Conservation (phyloP, 2,797 vertebrate species). For the Cynodonichthys magdalenae region DNA sequence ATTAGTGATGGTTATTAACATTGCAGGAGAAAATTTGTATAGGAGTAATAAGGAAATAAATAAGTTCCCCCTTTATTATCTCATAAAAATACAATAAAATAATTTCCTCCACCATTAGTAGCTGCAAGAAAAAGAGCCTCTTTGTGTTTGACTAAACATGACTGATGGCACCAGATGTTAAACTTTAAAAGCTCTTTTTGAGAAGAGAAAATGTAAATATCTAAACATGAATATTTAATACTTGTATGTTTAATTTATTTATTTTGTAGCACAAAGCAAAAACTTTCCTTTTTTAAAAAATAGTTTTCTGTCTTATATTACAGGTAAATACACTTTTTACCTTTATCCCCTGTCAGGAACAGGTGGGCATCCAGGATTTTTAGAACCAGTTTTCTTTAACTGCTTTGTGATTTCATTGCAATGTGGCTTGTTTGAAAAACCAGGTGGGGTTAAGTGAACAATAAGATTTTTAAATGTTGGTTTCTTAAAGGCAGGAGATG, state of each 20-base stretch:
- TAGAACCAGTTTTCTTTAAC: too few relatives aligned
- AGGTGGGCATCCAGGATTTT: too few relatives aligned
- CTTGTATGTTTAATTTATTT: not conserved
- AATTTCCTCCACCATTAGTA: not conserved
- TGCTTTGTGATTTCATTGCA: too few relatives aligned
- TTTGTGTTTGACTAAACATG: too few relatives aligned
- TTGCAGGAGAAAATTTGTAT: not conserved
- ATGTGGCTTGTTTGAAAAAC: too few relatives aligned
- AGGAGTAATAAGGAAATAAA: slow-evolving; percentile 22
- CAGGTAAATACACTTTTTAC: too few relatives aligned
- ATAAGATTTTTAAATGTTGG: too few relatives aligned
- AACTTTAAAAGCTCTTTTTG: not conserved
- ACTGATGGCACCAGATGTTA: too few relatives aligned
- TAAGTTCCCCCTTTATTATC: not conserved
- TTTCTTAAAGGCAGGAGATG: too few relatives aligned
- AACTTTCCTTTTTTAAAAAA: not conserved
- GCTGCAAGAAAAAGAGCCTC: not conserved
- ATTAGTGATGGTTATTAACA: not conserved
- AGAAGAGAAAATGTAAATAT: not conserved
- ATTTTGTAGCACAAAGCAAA: not conserved
- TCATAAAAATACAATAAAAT: not conserved
- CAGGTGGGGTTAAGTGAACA: too few relatives aligned
- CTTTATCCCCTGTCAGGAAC: too few relatives aligned
- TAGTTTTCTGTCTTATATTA: too few relatives aligned
- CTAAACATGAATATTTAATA: slow-evolving; percentile 18